Conservation (phyloP, 2,113 vertebrate species). For the Phyllostomus discolor region DNA sequence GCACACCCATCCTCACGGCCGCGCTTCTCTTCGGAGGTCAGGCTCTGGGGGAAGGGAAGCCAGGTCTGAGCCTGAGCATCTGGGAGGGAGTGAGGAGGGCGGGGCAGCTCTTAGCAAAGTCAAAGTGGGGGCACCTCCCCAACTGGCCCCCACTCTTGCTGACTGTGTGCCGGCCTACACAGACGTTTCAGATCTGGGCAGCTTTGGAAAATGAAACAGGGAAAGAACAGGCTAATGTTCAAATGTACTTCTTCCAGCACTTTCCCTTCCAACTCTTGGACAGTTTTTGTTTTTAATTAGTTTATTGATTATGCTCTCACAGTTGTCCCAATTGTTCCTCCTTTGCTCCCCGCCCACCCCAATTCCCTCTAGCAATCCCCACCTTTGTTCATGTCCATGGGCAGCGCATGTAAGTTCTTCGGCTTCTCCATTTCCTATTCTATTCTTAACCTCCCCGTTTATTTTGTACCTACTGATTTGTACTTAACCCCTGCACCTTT, state of each 20-base stretch:
- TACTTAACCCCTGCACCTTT: too few species aligned
- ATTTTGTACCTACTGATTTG: too few species aligned
- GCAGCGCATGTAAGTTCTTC: too few species aligned
- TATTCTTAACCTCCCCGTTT: too few species aligned
- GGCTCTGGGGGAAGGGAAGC: background rate
- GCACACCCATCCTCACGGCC: background rate
- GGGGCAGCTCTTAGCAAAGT: rapidly evolving
- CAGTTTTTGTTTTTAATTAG: background rate
- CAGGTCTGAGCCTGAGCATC: background rate
- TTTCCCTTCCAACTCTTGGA: background rate
- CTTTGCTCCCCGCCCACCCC: too few species aligned
- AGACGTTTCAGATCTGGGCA: background rate
- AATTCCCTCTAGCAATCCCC: too few species aligned
- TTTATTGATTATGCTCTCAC: too few species aligned
- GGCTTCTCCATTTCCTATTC: too few species aligned
- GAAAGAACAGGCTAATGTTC: background rate
- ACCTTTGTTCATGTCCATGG: too few species aligned
- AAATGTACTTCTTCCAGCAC: too few species aligned
- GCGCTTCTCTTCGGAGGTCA: background rate
- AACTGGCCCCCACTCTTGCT: background rate
- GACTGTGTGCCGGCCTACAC: rapidly evolving
- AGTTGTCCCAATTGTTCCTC: too few species aligned
- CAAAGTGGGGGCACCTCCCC: too few species aligned
- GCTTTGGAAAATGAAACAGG: background rate
- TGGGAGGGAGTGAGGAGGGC: background rate